These are phyloP conservation scores for Halyomorpha halys DNA, from an alignment of 1,140 invertebrate genomes.

Conservation along the genomic window DNA sequence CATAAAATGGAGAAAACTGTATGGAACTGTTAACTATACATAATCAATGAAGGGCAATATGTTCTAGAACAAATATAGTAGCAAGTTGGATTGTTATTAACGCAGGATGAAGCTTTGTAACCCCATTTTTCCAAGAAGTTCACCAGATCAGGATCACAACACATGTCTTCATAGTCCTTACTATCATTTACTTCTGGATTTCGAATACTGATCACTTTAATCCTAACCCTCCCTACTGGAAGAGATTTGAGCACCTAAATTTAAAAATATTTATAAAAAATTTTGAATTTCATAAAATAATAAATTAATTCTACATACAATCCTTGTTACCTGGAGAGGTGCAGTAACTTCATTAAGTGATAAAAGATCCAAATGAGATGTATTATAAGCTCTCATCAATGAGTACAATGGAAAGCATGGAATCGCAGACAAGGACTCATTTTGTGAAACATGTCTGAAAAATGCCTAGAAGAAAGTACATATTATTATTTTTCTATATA, in stretches of 20 bases:
- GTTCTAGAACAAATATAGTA: slow-evolving; percentile 4
- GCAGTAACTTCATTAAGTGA: slow-evolving; percentile 55
- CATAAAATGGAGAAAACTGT: too few relatives aligned
- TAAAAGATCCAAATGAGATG: slow-evolving; percentile 56
- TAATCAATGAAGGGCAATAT: slow-evolving; percentile 5
- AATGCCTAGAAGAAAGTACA: background rate
- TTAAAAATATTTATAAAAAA: background rate
- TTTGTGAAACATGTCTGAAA: slow-evolving; percentile 36
- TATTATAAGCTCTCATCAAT: slow-evolving; percentile 62
- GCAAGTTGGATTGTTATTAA: background rate
- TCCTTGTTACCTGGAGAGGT: slow-evolving; percentile 40
- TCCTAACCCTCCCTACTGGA: background rate
- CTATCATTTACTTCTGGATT: background rate
- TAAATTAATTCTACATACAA: background rate
- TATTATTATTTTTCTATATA: too few relatives aligned
- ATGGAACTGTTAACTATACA: too few relatives aligned
- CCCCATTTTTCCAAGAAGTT: background rate
- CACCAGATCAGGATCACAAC: background rate
- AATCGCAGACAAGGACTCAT: slow-evolving; percentile 48
- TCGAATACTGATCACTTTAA: slow-evolving; percentile 5
- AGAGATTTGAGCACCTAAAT: slow-evolving; percentile 4
- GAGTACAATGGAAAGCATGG: slow-evolving; percentile 77
- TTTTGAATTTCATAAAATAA: background rate
- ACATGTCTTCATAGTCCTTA: background rate
- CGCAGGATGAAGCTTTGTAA: background rate